Percentiles rank a stretch among this genome's conserved stretches.
Evolutionary conservation across 2,888 invertebrate species (phyloP).

Genomic region (Ommatoiulus sabulosus): DNA sequence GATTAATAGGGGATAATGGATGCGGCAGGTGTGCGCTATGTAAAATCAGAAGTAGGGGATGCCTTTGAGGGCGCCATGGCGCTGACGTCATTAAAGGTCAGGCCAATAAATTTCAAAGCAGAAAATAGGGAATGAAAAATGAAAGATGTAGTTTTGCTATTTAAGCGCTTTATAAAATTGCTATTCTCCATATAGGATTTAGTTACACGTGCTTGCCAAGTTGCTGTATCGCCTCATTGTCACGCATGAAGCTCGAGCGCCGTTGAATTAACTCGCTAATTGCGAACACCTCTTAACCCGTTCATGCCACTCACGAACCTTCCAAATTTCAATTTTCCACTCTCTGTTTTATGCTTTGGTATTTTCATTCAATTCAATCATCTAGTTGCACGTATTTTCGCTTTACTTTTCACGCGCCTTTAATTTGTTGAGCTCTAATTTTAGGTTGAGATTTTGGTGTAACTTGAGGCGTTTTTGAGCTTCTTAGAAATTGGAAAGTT

Average conservation of each 20-base stretch:
- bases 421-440: neutral
- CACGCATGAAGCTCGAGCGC: neutral
- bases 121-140: conserved; percentile 32
- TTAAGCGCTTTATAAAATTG: neutral
- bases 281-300: neutral
- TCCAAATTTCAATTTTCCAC: neutral
- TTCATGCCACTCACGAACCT: neutral
- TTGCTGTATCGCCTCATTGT: neutral
- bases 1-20: conserved; percentile 56
- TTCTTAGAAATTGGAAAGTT: neutral
- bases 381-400: neutral
- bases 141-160: neutral
- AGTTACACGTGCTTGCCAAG: neutral
- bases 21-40: conserved; percentile 46
- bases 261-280: conserved; percentile 23
- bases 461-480: too few species aligned
- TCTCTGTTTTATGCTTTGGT: conserved; percentile 23
- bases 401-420: neutral
- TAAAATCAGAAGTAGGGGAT: conserved; percentile 56
- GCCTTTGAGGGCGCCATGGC: conserved; percentile 56
- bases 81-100: conserved; percentile 56
- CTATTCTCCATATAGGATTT: neutral
- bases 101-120: conserved; percentile 34
- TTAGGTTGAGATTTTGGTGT: neutral
- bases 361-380: neutral